Conservation (phyloP, 2,113 vertebrate genomes). For the Oostethus manadensis region DNA sequence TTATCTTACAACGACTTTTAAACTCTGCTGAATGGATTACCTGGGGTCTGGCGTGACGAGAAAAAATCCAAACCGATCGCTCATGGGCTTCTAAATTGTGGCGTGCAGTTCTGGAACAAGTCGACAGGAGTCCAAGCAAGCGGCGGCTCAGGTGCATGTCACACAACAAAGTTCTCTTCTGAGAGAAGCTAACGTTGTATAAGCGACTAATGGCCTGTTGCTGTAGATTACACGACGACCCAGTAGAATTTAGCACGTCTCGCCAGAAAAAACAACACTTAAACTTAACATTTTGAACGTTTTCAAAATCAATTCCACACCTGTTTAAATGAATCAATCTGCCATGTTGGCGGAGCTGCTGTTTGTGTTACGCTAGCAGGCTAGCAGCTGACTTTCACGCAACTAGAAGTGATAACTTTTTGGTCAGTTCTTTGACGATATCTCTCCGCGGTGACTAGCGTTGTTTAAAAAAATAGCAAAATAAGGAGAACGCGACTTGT, state of each 20-base stretch:
- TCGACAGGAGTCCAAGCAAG: not conserved
- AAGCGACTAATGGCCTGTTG: not conserved
- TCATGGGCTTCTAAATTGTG: not conserved
- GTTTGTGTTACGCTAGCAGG: not conserved
- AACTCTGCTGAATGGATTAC: not conserved
- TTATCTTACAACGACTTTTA: not conserved
- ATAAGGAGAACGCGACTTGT: not conserved
- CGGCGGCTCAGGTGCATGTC: not conserved
- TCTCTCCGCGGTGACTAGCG: too few species aligned
- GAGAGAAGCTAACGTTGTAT: not conserved
- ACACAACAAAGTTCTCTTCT: not conserved
- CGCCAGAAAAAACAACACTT: too few species aligned
- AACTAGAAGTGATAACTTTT: not conserved
- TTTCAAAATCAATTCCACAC: not conserved
- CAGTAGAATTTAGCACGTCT: too few species aligned
- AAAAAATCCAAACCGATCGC: not conserved
- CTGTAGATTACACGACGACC: too few species aligned
- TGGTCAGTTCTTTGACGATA: too few species aligned
- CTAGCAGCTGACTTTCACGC: not conserved
- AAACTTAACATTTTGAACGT: not conserved
- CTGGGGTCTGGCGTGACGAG: not conserved
- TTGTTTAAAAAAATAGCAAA: not conserved
- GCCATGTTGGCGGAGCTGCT: not conserved
- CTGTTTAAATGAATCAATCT: conserved; percentile 2
- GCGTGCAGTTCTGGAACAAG: not conserved